Percentiles rank a stretch among this genome's conserved stretches.
Conservation (phyloP, 2,113 vertebrate species). For the Bettongia penicillata region DNA sequence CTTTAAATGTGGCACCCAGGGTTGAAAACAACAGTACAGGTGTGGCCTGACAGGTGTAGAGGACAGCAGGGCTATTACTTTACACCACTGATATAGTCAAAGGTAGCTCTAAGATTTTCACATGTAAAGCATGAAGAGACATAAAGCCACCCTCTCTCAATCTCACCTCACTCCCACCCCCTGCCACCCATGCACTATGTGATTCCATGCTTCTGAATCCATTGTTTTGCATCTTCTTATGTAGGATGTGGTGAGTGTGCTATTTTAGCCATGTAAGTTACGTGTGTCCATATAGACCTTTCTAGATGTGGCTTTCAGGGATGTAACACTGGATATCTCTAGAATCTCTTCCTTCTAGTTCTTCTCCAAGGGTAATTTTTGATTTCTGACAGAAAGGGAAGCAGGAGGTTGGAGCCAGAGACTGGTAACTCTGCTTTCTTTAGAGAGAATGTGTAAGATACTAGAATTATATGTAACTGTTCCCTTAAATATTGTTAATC, state of each 20-base stretch:
- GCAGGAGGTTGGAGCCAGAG: neutral
- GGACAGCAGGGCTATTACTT: neutral
- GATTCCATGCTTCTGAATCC: neutral
- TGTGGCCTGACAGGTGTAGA: neutral
- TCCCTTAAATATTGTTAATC: neutral
- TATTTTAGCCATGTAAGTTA: neutral
- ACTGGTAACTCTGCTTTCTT: neutral
- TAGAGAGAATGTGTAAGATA: neutral
- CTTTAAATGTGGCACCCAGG: neutral
- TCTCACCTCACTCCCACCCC: neutral
- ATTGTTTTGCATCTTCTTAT: neutral
- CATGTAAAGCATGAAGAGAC: neutral
- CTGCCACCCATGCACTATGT: neutral
- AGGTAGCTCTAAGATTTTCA: neutral
- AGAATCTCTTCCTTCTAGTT: neutral
- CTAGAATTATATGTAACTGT: neutral
- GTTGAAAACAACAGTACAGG: neutral
- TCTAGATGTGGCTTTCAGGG: neutral
- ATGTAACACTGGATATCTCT: neutral
- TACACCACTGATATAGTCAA: neutral
- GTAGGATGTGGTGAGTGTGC: neutral
- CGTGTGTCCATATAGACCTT: neutral
- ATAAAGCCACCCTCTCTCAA: neutral
- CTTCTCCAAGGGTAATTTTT: neutral
- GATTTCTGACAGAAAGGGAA: neutral